Evolutionary conservation across 2,888 invertebrate species (phyloP).

Genomic region (Drosophila robusta): DNA sequence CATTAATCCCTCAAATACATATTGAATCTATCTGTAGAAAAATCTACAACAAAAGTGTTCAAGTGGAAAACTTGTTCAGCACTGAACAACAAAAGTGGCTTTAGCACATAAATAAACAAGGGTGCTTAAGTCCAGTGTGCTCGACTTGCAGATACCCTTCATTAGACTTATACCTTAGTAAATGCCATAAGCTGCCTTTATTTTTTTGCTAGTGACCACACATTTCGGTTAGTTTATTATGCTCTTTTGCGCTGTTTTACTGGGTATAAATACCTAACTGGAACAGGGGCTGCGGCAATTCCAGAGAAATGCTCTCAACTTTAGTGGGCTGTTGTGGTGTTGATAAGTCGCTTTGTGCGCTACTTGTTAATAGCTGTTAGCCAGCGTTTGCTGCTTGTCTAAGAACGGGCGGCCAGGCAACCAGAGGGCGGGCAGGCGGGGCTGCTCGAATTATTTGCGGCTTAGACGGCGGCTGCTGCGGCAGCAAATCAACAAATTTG

Average conservation of each 20-base stretch:
- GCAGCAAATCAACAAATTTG: conserved; percentile 80
- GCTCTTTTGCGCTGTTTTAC: conserved; percentile 4
- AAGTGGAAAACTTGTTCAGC: conserved; percentile 72
- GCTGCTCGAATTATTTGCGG: conserved; percentile 71
- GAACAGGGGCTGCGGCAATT: conserved; percentile 15
- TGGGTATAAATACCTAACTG: conserved; percentile 25
- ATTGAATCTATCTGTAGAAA: conserved; percentile 63
- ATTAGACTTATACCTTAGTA: neutral
- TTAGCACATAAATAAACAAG: conserved; percentile 63
- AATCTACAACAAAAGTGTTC: conserved; percentile 75
- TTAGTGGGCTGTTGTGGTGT: conserved; percentile 68
- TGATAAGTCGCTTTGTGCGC: conserved; percentile 75
- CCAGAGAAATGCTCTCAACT: conserved; percentile 53
- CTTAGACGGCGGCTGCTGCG: conserved; percentile 66
- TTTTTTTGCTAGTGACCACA: neutral
- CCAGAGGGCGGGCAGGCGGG: neutral
- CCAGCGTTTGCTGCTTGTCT: conserved; percentile 42
- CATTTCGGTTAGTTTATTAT: neutral
- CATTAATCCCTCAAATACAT: conserved; percentile 79
- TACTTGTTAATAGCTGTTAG: conserved; percentile 72
- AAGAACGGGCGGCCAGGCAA: conserved; percentile 6
- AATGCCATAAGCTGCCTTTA: neutral
- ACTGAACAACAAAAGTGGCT: conserved; percentile 34
- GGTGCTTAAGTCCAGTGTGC: neutral
- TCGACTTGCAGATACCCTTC: conserved; percentile 16